Evolutionary conservation across 2,113 vertebrate genomes (phyloP).

Genomic region (Oryzias javanicus): DNA sequence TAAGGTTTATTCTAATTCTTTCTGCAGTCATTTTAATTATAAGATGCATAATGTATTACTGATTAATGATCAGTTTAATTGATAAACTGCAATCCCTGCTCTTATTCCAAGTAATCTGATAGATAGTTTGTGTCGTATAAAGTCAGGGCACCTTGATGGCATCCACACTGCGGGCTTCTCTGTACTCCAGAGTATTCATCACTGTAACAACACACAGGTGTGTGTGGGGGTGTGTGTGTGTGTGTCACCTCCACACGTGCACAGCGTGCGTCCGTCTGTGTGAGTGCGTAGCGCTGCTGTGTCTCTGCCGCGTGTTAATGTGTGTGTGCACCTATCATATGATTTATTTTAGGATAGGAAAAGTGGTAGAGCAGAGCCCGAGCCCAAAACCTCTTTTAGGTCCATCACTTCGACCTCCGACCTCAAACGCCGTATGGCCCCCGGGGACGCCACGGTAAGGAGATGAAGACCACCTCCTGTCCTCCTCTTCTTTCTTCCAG

Average conservation of each 20-base stretch:
- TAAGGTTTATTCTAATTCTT: no score
- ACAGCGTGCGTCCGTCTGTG: not conserved
- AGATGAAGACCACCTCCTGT: constrained; percentile 79
- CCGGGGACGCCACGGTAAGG: constrained; percentile 93
- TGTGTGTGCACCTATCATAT: constrained; percentile 64
- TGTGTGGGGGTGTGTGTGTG: not conserved
- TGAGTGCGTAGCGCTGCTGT: constrained; percentile 13
- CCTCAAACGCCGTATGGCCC: constrained; percentile 96
- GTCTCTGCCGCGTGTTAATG: constrained; percentile 46
- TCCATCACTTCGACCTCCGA: constrained; percentile 94
- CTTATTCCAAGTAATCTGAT: no score
- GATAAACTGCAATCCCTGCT: no score
- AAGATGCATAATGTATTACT: no score
- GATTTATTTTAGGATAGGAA: constrained; percentile 98
- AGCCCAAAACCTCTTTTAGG: constrained; percentile 96
- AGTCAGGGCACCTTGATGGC: no score
- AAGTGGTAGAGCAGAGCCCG: constrained; percentile 96
- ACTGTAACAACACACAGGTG: not conserved
- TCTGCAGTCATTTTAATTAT: no score
- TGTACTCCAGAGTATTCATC: no score
- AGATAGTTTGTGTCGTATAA: no score
- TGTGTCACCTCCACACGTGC: not conserved
- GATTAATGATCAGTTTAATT: no score
- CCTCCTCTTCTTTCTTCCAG: constrained; percentile 15
- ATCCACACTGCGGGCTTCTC: no score